Conservation (phyloP, 2,113 vertebrate species). For the Tetraodon nigroviridis region DNA sequence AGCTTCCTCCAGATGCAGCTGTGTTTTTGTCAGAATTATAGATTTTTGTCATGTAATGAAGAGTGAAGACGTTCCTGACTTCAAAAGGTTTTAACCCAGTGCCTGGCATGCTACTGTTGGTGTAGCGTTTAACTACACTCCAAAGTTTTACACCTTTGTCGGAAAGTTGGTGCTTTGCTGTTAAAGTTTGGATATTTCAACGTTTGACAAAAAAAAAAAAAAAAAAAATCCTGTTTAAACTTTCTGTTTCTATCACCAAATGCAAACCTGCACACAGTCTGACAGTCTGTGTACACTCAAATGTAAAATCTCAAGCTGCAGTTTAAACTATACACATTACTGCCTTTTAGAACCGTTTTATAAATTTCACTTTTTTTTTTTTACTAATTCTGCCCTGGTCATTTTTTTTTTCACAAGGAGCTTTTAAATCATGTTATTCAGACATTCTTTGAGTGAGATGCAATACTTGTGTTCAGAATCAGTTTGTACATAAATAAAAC, state of each 20-base stretch:
- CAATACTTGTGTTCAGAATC: constrained; percentile 73
- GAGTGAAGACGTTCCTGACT: constrained; percentile 48
- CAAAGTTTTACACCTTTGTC: constrained; percentile 30
- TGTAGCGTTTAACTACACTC: constrained; percentile 41
- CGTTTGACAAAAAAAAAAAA: too few species aligned
- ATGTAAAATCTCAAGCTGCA: constrained; percentile 13
- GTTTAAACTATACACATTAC: constrained; percentile 36
- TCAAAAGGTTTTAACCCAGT: constrained; percentile 48
- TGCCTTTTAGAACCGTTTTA: constrained; percentile 40
- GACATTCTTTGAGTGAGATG: constrained; percentile 59
- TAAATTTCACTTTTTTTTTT: constrained; percentile 45
- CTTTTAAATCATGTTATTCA: constrained; percentile 1
- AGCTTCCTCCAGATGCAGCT: constrained; percentile 22
- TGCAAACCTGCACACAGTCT: constrained; percentile 24
- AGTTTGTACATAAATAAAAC: constrained; percentile 71
- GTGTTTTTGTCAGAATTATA: constrained; percentile 21
- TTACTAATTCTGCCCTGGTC: constrained; percentile 11
- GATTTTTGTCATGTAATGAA: constrained; percentile 12
- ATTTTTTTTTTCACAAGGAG: constrained; percentile 19
- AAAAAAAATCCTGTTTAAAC: constrained; percentile 20
- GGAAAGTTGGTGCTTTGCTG: constrained; percentile 63
- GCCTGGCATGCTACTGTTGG: constrained; percentile 54
- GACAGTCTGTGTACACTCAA: constrained; percentile 44
- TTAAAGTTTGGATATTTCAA: constrained; percentile 39
- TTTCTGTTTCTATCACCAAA: constrained; percentile 11